Conservation (phyloP, 2,113 vertebrate genomes). For the Litocranius walleri region DNA sequence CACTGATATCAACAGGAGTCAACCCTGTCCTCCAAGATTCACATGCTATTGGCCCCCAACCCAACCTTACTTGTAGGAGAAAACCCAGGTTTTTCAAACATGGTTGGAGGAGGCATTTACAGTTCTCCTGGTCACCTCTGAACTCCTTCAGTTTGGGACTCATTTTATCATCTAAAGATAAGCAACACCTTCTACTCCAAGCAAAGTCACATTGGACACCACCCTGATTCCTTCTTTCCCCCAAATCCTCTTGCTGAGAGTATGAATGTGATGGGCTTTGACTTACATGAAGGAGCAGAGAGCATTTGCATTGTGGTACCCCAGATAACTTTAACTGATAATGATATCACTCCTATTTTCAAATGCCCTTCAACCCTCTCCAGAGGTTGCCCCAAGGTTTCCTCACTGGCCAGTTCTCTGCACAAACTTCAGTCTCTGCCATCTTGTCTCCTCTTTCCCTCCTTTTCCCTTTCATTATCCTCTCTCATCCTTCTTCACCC, state of each 20-base stretch:
- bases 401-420: neutral
- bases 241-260: neutral
- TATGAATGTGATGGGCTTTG: neutral
- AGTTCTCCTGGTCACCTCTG: neutral
- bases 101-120: neutral
- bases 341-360: neutral
- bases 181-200: neutral
- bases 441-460: no score
- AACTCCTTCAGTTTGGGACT: neutral
- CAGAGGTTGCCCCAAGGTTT: no score
- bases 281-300: neutral
- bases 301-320: accelerated
- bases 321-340: no score
- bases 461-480: neutral
- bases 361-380: neutral
- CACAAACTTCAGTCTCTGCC: neutral
- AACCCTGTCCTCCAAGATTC: neutral
- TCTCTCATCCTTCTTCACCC: neutral
- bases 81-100: neutral
- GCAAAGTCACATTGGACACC: no score
- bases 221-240: no score
- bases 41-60: neutral
- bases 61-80: neutral
- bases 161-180: neutral
- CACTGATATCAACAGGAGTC: neutral